Conservation (phyloP, 2,888 invertebrate genomes). For the Luffia ferchaultella region DNA sequence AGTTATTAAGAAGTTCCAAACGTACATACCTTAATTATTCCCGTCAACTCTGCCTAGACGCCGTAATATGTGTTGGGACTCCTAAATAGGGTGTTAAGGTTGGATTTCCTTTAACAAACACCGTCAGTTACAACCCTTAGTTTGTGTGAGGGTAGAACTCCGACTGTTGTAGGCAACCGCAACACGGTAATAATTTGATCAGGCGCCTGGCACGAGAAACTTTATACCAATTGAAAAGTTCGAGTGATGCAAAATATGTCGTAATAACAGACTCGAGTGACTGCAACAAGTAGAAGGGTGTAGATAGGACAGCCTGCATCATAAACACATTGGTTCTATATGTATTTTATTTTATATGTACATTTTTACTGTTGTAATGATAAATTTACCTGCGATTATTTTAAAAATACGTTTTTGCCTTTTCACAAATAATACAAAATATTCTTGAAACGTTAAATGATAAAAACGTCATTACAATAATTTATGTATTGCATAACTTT, state of each 20-base stretch:
- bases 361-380: too few species aligned
- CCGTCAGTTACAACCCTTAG: neutral
- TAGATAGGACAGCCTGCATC: neutral
- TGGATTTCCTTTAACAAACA: neutral
- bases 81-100: neutral
- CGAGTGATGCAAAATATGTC: slow-evolving; percentile 41
- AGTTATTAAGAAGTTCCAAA: slow-evolving; percentile 54
- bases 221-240: slow-evolving; percentile 56
- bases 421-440: too few species aligned
- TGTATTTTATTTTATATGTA: too few species aligned
- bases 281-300: neutral
- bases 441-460: too few species aligned
- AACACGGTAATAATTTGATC: slow-evolving; percentile 62
- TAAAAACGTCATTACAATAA: too few species aligned
- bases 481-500: too few species aligned
- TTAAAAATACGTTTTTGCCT: too few species aligned
- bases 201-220: slow-evolving; percentile 40
- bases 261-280: slow-evolving; percentile 21
- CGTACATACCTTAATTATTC: slow-evolving; percentile 46
- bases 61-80: neutral
- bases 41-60: slow-evolving; percentile 40
- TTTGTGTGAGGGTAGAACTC: slow-evolving; percentile 17
- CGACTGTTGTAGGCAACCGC: slow-evolving; percentile 38
- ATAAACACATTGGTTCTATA: too few species aligned
- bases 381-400: too few species aligned